Percentiles rank a stretch among this genome's conserved stretches.
Conservation (phyloP, 1,140 invertebrate genomes). For the Papilio dardanus region DNA sequence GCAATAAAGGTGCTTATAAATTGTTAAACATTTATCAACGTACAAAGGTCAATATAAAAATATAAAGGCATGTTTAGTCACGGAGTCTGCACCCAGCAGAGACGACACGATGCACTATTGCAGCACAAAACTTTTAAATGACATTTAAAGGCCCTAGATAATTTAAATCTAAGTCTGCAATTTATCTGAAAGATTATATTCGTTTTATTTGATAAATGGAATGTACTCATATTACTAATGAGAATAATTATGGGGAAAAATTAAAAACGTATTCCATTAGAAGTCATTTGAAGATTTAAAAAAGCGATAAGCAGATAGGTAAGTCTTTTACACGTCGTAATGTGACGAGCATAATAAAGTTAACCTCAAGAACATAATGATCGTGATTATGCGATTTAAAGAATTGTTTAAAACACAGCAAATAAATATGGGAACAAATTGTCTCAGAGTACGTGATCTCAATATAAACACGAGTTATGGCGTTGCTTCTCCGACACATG, state of each 20-base stretch:
- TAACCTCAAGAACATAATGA: conserved; percentile 17
- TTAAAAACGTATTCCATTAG: background rate
- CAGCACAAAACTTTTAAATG: conserved; percentile 17
- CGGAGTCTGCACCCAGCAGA: background rate
- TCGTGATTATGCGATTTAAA: conserved; percentile 34
- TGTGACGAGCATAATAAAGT: conserved; percentile 2
- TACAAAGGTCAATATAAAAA: conserved; percentile 13
- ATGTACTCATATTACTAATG: background rate
- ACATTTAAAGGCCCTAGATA: background rate
- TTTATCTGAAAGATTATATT: background rate
- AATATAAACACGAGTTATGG: conserved; percentile 43
- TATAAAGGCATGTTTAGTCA: conserved; percentile 1
- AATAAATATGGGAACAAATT: conserved; percentile 48
- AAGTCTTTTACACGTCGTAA: background rate
- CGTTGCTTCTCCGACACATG: conserved; percentile 45
- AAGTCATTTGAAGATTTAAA: background rate
- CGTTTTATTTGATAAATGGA: background rate
- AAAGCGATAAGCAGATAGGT: background rate
- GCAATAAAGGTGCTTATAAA: background rate
- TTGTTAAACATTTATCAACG: conserved; percentile 5
- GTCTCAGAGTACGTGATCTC: conserved; percentile 55
- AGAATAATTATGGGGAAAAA: background rate
- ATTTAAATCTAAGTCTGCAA: background rate
- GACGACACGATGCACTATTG: conserved; percentile 10
- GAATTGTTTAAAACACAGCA: conserved; percentile 29